Evolutionary conservation across 2,888 invertebrate genomes (phyloP).

Genomic region (Caenorhabditis angaria): DNA sequence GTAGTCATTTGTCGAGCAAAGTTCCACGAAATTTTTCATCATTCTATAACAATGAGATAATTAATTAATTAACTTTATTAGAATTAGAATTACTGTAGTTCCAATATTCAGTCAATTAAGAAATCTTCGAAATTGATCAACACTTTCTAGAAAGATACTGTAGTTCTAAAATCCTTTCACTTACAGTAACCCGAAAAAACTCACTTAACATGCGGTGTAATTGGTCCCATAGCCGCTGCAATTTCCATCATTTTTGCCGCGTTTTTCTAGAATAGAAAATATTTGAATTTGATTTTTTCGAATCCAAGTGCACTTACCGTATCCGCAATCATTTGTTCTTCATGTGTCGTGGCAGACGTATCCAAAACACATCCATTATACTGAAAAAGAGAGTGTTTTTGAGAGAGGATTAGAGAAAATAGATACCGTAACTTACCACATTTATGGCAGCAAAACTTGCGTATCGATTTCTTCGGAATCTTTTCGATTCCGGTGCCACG

Average conservation of each 20-base stretch:
- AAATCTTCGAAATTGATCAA: no score
- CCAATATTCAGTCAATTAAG: no score
- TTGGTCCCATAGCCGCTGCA: conserved; percentile 15
- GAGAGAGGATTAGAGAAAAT: no score
- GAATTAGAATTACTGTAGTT: no score
- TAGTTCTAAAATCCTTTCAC: no score
- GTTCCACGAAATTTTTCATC: conserved; percentile 21
- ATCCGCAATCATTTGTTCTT: conserved; percentile 41
- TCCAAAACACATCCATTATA: conserved; percentile 42
- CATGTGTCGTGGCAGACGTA: conserved; percentile 15
- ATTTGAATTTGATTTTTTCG: background rate
- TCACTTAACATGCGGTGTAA: conserved; percentile 17
- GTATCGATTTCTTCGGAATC: no score
- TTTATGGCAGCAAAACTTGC: conserved; percentile 27
- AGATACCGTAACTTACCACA: conserved; percentile 15
- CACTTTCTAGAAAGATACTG: no score
- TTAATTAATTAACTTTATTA: no score
- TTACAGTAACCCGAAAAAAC: background rate
- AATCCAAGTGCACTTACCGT: conserved; percentile 20
- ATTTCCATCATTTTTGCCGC: conserved; percentile 12
- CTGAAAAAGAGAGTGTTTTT: conserved; percentile 10
- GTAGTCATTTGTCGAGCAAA: conserved; percentile 31
- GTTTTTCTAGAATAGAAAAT: conserved; percentile 21
- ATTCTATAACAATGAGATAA: conserved; percentile 11
- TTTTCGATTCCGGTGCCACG: no score